Base-by-base conservation (phyloP, 2,888 invertebrate species). In the Amphipoea lucens region DNA sequence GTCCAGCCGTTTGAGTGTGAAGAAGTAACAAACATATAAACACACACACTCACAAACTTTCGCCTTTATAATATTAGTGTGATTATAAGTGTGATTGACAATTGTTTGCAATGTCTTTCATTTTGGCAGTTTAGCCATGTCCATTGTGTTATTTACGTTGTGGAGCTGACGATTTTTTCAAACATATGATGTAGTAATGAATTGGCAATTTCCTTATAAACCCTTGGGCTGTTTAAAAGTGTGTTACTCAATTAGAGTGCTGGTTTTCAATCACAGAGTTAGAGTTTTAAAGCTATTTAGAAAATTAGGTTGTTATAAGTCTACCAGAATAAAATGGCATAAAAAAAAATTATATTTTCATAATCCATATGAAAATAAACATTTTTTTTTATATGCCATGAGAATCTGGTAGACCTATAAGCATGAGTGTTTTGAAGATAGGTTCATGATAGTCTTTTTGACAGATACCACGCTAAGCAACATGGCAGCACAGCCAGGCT, bases 401-500 rank as follows among this genome's bases (percentile, higher is more conserved):
- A 29, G 29, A 29, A 29, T 29, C 29, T 29, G 29, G 29, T 29
- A 29, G 29, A 29, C 29, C 29, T 29, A 29, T 29, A 1, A 23
- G 23, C 40, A 54, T n/a, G 29, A 69, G 48, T 29, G 62, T 66
- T 66, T 75, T 63, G 54, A 69, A 77, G 69, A 83, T 23, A 92
- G 72, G 70, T 81, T 79, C 67, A 82, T 79, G 42, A 65, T 62
- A 78, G 73, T 70, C 42, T 81, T 72, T 84, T 72, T 77, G 73
- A 51, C 85, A 85, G 85, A 85, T 85, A 84, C 85, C 45, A 87
- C 85, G 45, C 69, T 87, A 84, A 87, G 81, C 85, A 85, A 85
- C 85, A 79, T 76, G 84, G 87, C 88, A 36, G 74, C 76, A n/a
- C 88, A 85, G 85, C 74, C 80, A 77, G 66, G 88, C 85, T 85